A percentile compares a stretch with the other conserved stretches of the same genome.
phyloP scores from a whole-genome alignment of 2,797 vertebrate genomes.

The Petrocephalus schoutedeni region DNA sequence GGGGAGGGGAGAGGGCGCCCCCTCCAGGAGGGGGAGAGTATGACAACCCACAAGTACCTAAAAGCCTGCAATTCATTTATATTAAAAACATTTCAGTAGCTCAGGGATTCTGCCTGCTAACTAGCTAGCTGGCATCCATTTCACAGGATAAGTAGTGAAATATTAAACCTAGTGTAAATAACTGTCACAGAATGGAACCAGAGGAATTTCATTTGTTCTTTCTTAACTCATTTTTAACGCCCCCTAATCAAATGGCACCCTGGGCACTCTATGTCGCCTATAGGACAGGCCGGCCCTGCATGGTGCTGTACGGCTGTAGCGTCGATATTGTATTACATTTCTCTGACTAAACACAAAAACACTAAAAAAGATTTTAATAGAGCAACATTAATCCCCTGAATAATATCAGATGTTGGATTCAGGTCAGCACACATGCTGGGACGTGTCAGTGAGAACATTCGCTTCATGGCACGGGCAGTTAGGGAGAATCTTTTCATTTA shows the following conservation, averaged over 20 bases:
- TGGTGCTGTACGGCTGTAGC: not conserved
- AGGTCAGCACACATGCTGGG: not conserved
- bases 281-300: not conserved
- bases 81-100: not conserved
- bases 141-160: not conserved
- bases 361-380: not conserved
- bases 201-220: not conserved
- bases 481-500: not conserved
- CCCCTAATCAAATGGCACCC: not conserved
- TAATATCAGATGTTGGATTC: slow-evolving; percentile 6
- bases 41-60: not conserved
- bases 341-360: not conserved
- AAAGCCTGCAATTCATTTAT: not conserved
- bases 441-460: not conserved
- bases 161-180: not conserved
- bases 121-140: not conserved
- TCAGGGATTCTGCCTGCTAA: not conserved
- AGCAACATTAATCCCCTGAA: not conserved
- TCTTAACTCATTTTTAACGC: not conserved
- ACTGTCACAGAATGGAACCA: not conserved
- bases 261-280: not conserved
- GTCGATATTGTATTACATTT: not conserved
- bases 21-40: not conserved
- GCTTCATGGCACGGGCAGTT: not conserved
- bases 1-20: not conserved